Conservation (phyloP, 1,140 invertebrate species). For the Tigriopus japonicus region DNA sequence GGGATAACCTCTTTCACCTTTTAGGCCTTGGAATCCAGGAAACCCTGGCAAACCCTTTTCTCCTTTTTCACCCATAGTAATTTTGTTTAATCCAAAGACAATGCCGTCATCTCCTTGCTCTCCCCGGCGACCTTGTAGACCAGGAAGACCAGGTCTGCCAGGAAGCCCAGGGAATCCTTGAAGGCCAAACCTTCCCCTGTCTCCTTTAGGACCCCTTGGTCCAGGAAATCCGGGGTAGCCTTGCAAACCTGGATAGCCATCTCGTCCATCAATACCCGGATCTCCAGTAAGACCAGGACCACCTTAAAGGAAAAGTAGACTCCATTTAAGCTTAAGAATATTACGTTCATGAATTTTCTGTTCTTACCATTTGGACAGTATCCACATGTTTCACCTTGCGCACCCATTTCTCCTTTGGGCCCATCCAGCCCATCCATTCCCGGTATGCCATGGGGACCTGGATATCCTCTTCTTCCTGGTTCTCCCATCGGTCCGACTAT, state of each 20-base stretch:
- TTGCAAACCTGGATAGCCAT: conserved; percentile 5
- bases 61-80: conserved; percentile 36
- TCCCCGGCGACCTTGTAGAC: conserved; percentile 29
- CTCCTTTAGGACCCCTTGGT: conserved; percentile 32
- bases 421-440: conserved; percentile 17
- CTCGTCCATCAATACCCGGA: conserved; percentile 5
- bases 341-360: not conserved
- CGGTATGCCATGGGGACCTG: conserved; percentile 17
- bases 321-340: not conserved
- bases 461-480: conserved; percentile 18
- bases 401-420: not conserved
- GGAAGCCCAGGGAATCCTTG: conserved; percentile 39
- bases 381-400: not conserved
- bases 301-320: not conserved
- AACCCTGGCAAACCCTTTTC: conserved; percentile 31
- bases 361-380: conserved; percentile 9
- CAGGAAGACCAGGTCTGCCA: conserved; percentile 32
- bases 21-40: conserved; percentile 11
- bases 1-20: conserved; percentile 32
- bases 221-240: conserved; percentile 16
- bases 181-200: conserved; percentile 31
- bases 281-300: conserved; percentile 10
- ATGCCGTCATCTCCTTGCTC: conserved; percentile 6
- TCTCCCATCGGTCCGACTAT: conserved; percentile 16
- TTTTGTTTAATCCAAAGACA: conserved; percentile 34